Evolutionary conservation across 2,113 vertebrate genomes (phyloP).

Genomic region (Caranx ignobilis): DNA sequence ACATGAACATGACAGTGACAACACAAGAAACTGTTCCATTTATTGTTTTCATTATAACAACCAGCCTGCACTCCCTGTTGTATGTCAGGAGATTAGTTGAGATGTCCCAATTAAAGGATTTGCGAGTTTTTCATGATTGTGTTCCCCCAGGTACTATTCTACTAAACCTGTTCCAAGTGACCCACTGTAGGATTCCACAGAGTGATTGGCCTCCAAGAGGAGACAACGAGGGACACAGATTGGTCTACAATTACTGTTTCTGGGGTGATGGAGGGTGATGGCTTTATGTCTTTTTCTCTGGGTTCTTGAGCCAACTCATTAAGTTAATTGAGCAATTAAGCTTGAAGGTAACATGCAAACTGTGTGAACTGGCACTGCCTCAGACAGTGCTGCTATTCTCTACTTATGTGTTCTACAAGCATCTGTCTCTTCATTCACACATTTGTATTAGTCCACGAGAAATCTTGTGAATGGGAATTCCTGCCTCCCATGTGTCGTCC

Average conservation of each 20-base stretch:
- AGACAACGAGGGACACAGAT: constrained; percentile 13
- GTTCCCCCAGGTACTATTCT: constrained; percentile 15
- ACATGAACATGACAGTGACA: constrained; percentile 1
- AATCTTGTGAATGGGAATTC: neutral
- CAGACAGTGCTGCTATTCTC: constrained; percentile 32
- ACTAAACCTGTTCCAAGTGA: constrained; percentile 46
- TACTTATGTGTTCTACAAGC: neutral
- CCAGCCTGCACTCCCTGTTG: constrained; percentile 1
- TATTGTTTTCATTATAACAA: constrained; percentile 9
- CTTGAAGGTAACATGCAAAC: constrained; percentile 63
- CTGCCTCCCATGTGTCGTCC: neutral
- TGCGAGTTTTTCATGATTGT: constrained; percentile 30
- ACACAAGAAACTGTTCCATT: neutral
- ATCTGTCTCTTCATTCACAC: constrained; percentile 35
- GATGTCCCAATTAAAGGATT: constrained; percentile 42
- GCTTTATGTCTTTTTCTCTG: constrained; percentile 49
- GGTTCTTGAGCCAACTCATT: constrained; percentile 68
- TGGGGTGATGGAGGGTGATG: constrained; percentile 29
- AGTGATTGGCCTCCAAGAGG: constrained; percentile 3
- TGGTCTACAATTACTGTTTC: constrained; percentile 35
- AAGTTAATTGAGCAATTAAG: constrained; percentile 75
- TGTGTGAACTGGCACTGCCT: constrained; percentile 60
- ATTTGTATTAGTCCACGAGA: neutral
- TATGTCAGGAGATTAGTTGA: neutral
- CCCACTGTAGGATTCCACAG: constrained; percentile 20